Evolutionary conservation across 2,888 invertebrate species (phyloP).

Genomic region (Cyclophora punctaria): DNA sequence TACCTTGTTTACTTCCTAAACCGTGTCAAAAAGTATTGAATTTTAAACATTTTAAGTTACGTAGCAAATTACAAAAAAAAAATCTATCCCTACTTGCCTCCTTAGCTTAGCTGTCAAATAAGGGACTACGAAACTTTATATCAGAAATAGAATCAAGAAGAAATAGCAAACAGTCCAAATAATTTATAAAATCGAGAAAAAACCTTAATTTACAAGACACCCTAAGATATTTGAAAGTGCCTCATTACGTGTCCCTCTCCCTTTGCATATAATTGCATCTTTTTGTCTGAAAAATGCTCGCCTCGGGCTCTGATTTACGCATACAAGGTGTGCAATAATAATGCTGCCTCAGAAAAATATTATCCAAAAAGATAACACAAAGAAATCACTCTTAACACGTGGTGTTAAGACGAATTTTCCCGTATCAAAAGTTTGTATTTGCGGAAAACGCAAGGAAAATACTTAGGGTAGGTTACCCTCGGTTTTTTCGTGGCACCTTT

Average conservation of each 20-base stretch:
- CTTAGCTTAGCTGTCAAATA: no score
- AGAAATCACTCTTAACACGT: constrained; percentile 34
- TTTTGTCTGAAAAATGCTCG: constrained; percentile 66
- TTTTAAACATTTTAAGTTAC: no score
- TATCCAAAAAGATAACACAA: constrained; percentile 38
- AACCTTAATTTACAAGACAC: constrained; percentile 12
- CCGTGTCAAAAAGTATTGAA: no score
- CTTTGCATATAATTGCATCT: constrained; percentile 73
- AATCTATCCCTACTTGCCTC: no score
- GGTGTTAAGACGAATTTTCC: constrained; percentile 38
- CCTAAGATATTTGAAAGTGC: constrained; percentile 35
- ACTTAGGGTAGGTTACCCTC: constrained; percentile 60
- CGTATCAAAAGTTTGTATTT: constrained; percentile 32
- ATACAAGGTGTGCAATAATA: constrained; percentile 75
- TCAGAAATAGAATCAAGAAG: no score
- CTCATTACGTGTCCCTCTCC: constrained; percentile 47
- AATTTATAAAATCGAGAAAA: constrained; percentile 22
- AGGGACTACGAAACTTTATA: no score
- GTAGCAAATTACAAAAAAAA: no score
- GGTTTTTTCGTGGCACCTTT: constrained; percentile 66
- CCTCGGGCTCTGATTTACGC: constrained; percentile 73
- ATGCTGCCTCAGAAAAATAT: constrained; percentile 64
- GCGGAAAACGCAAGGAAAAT: constrained; percentile 65
- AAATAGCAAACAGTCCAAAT: constrained; percentile 2
- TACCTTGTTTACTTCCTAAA: no score